These are phyloP conservation scores for Cichlasoma orientale DNA, from an alignment of 2,797 vertebrate species.

Conservation along the genomic window DNA sequence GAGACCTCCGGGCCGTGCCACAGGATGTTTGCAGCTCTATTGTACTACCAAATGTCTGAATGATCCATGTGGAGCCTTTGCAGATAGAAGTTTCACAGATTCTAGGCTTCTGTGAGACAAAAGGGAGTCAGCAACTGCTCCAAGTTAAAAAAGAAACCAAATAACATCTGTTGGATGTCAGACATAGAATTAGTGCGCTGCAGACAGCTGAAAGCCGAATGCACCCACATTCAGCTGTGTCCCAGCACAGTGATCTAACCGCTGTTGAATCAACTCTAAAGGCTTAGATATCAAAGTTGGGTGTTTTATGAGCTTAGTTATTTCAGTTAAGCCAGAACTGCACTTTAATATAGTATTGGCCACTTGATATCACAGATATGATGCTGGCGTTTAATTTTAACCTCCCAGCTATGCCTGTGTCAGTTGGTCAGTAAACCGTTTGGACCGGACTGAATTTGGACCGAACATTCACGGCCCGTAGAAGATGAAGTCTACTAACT, in stretches of 20 bases:
- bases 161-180: conserved; percentile 26
- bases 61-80: conserved; percentile 8
- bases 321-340: background rate
- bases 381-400: background rate
- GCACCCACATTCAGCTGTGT: background rate
- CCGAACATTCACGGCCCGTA: background rate
- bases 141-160: conserved; percentile 3
- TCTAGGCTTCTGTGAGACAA: background rate
- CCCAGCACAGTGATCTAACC: background rate
- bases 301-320: background rate
- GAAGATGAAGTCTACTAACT: background rate
- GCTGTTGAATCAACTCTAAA: background rate
- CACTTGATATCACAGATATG: background rate
- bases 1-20: conserved; percentile 6
- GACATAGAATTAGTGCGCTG: background rate
- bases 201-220: conserved; percentile 11
- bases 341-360: background rate
- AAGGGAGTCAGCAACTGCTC: conserved; percentile 6
- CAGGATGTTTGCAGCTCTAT: conserved; percentile 3
- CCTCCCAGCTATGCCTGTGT: background rate
- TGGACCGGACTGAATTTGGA: background rate
- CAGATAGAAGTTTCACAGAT: conserved; percentile 7
- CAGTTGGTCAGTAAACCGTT: background rate
- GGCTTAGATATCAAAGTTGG: background rate
- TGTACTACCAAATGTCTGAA: background rate